A percentile compares a stretch with the other conserved stretches of the same genome.
phyloP scores from a whole-genome alignment of 2,888 invertebrate species.

The Bursaphelenchus okinawaensis region DNA sequence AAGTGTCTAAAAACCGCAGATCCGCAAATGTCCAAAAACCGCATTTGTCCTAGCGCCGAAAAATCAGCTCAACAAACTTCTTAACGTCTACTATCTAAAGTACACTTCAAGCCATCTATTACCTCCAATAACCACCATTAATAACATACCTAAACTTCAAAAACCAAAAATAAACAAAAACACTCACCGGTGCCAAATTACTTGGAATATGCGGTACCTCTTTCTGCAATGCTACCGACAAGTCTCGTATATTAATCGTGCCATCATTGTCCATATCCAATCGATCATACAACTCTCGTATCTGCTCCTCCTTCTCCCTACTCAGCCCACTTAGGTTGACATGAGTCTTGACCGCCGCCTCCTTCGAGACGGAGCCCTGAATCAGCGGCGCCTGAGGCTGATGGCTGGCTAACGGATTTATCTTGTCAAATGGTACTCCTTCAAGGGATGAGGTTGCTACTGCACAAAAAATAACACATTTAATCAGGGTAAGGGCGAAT shows the following conservation, averaged over 20 bases:
- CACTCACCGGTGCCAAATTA: conserved; percentile 41
- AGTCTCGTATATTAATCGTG: conserved; percentile 85
- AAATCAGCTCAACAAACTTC: too few species aligned
- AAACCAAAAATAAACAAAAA: too few species aligned
- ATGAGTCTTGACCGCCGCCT: conserved; percentile 50
- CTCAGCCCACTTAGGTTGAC: conserved; percentile 36
- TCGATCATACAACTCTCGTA: conserved; percentile 71
- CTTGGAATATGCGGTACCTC: conserved; percentile 61
- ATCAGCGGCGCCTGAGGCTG: conserved; percentile 3
- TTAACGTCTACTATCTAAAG: too few species aligned
- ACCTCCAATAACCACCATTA: too few species aligned
- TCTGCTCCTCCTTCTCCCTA: conserved; percentile 43
- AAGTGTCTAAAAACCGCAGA: too few species aligned
- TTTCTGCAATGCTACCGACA: conserved; percentile 77
- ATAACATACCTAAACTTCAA: too few species aligned
- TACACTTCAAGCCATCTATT: too few species aligned
- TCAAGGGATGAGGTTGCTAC: neutral
- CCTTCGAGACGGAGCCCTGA: conserved; percentile 36
- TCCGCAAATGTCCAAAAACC: too few species aligned
- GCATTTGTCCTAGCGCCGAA: too few species aligned
- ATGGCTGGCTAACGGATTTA: conserved; percentile 11
- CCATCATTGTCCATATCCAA: conserved; percentile 90
- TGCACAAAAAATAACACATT: too few species aligned
- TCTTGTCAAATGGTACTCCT: conserved; percentile 3
- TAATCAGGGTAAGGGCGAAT: too few species aligned